Evolutionary conservation across 2,888 invertebrate genomes (phyloP), one percentile per base, ranked within the genome.

Genomic region (Drosophila niveifrons): DNA sequence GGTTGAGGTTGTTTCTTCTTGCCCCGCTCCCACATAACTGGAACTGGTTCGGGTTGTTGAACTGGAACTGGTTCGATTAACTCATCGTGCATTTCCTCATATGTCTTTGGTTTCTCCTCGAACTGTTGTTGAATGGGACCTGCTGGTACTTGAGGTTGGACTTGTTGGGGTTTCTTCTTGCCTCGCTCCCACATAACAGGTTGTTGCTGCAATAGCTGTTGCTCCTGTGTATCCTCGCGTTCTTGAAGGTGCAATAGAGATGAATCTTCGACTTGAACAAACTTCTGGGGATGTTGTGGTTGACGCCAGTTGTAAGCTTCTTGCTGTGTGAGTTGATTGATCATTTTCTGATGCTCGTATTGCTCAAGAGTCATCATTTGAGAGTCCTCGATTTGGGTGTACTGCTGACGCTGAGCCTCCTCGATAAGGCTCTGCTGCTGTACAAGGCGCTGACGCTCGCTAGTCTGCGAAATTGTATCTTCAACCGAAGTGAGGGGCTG

Each of bases 151-250:
- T 66, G 59, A 36, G 62, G 52, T 7, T 75, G 66, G 1, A 63
- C 61, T 17, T 76, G 78, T 28, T 87, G 64, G 0, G 89, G 88
- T 47, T 88, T 90, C 59, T 90, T 91, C 59, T 90, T 91, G 1
- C 92, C 93, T 11, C 91, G 90, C 28, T 92, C 92, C 92, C 93
- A 93, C 75, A 86, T 80, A 1, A 90, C 84, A 0, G 91, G 88
- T 85, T 90, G 73, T n/a, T 90, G 89, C 66, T 91, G 88, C 44
- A 88, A 75, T 10, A 90, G 69, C 18, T 85, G 82, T 2, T 85
- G 79, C 17, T 88, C 73, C n/a, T 91, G 90, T 34, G 90, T 89
- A 0, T 91, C 76, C 80, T 91, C 70, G 61, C 85, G 73, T 52
- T 91, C 83, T 57, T 82, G 84, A 0, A 90, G 29, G 1, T 88